phyloP scores from a whole-genome alignment of 2,888 invertebrate genomes.

The Agapetus fuscipes region DNA sequence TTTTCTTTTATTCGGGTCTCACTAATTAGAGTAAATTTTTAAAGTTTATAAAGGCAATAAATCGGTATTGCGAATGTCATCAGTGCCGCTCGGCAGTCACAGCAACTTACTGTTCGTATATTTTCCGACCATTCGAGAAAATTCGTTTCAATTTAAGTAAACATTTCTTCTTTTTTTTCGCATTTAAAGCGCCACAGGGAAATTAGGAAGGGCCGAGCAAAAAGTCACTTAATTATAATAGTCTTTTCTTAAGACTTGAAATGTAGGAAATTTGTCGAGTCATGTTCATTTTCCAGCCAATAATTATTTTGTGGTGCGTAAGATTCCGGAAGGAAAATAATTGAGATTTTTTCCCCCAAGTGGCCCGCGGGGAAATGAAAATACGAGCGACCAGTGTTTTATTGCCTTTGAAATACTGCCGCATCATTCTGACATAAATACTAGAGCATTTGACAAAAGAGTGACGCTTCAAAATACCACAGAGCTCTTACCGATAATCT shows the following conservation, averaged over 20 bases:
- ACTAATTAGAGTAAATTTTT: too few relatives aligned
- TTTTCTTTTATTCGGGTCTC: too few relatives aligned
- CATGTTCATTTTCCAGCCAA: constrained; percentile 43
- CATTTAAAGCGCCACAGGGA: constrained; percentile 29
- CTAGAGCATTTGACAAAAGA: too few relatives aligned
- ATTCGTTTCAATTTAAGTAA: constrained; percentile 18
- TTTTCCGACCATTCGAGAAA: constrained; percentile 12
- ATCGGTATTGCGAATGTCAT: constrained; percentile 1
- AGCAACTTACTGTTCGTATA: constrained; percentile 2
- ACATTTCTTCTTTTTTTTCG: constrained; percentile 15
- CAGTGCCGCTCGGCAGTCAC: constrained; percentile 3
- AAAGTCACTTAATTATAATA: constrained; percentile 23
- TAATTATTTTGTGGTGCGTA: constrained; percentile 50
- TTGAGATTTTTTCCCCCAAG: constrained; percentile 25
- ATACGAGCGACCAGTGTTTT: constrained; percentile 21
- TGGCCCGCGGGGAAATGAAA: constrained; percentile 19
- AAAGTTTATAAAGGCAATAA: neutral
- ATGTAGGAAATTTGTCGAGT: constrained; percentile 27
- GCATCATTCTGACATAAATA: neutral
- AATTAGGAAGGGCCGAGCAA: constrained; percentile 39
- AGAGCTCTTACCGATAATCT: too few relatives aligned
- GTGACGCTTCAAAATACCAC: too few relatives aligned
- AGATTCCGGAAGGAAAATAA: constrained; percentile 38
- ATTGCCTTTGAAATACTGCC: constrained; percentile 14
- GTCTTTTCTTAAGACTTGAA: constrained; percentile 20